phyloP scores from a whole-genome alignment of 2,113 vertebrate genomes.

The Tiliqua scincoides region DNA sequence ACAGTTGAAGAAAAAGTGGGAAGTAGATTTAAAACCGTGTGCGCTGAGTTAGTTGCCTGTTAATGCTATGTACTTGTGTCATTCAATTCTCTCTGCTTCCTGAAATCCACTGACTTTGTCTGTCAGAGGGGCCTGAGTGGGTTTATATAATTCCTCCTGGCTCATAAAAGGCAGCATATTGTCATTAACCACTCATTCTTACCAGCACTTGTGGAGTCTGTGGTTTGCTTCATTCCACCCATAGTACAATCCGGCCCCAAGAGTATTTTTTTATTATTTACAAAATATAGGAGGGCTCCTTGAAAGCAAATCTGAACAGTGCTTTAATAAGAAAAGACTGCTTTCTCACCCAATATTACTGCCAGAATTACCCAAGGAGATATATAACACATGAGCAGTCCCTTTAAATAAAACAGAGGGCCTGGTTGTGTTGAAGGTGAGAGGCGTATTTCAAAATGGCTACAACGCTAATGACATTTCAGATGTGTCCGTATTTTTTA shows the following conservation, averaged over 20 bases:
- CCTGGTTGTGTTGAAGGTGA: conserved; percentile 45
- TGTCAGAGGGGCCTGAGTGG: conserved; percentile 30
- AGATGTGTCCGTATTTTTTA: too few species aligned
- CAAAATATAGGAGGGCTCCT: conserved; percentile 35
- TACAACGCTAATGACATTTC: conserved; percentile 19
- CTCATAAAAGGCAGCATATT: conserved; percentile 23
- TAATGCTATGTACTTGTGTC: conserved; percentile 48
- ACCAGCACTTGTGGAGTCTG: conserved; percentile 47
- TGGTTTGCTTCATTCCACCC: conserved; percentile 36
- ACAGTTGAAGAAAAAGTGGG: conserved; percentile 29
- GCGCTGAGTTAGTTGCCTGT: conserved; percentile 27
- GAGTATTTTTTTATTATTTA: conserved; percentile 62
- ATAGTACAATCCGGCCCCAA: conserved; percentile 4
- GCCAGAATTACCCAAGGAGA: conserved; percentile 49
- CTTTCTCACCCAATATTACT: conserved; percentile 59
- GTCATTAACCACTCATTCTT: conserved; percentile 35
- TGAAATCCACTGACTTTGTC: conserved; percentile 56
- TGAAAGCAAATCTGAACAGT: conserved; percentile 44
- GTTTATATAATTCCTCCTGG: conserved; percentile 30
- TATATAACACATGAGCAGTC: neutral
- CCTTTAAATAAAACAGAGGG: conserved; percentile 60
- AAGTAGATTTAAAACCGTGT: conserved; percentile 8
- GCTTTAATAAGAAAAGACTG: conserved; percentile 51
- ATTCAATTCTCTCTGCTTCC: conserved; percentile 48
- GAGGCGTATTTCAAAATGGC: conserved; percentile 40